Percentiles rank a stretch among this genome's conserved stretches.
phyloP scores from a whole-genome alignment of 1,140 invertebrate genomes.

The Forficula auricularia region DNA sequence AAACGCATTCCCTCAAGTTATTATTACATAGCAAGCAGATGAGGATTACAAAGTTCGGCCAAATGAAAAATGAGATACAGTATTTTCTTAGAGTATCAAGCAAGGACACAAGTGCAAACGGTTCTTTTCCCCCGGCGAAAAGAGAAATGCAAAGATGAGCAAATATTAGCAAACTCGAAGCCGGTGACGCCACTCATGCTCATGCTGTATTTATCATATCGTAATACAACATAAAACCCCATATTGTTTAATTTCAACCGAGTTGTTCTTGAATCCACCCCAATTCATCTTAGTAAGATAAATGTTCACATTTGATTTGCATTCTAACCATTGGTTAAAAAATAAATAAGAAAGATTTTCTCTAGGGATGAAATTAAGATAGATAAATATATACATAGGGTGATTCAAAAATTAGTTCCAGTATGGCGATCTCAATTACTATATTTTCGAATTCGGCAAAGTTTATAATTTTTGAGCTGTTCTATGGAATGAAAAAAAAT shows the following conservation, averaged over 20 bases:
- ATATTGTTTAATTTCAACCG: background rate
- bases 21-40: slow-evolving; percentile 11
- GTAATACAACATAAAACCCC: background rate
- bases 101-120: slow-evolving; percentile 8
- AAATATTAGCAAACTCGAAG: background rate
- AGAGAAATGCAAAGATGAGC: background rate
- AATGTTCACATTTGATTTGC: no score
- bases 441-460: no score
- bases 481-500: no score
- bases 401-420: no score
- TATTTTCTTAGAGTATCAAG: slow-evolving; percentile 10
- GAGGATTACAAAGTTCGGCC: slow-evolving; percentile 14
- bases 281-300: background rate
- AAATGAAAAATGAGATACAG: slow-evolving; percentile 14
- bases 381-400: no score
- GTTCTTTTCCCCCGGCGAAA: slow-evolving; percentile 4
- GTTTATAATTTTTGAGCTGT: no score
- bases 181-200: background rate
- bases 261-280: background rate
- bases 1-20: slow-evolving; percentile 12
- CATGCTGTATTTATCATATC: slow-evolving; percentile 4
- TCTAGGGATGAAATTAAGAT: no score
- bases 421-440: no score
- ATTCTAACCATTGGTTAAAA: no score
- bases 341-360: no score